Percentiles rank a stretch among this genome's conserved stretches.
Evolutionary conservation across 2,888 invertebrate genomes (phyloP).

Genomic region (Scelioninae gen. 1): DNA sequence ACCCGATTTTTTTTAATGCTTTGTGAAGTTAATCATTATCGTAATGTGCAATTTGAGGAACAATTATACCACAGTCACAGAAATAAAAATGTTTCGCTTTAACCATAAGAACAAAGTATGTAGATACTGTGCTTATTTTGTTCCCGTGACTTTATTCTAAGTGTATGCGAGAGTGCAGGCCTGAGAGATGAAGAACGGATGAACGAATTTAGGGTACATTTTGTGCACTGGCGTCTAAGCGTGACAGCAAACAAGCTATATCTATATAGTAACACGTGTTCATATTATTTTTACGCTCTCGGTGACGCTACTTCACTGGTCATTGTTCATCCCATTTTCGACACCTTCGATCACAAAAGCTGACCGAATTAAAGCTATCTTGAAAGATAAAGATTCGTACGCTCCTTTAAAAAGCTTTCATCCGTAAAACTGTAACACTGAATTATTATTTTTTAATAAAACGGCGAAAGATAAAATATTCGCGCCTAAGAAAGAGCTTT

Average conservation of each 20-base stretch:
- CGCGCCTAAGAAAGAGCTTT: not conserved
- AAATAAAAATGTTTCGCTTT: slow-evolving; percentile 6
- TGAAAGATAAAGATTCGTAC: slow-evolving; percentile 46
- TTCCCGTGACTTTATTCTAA: slow-evolving; percentile 15
- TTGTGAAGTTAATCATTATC: slow-evolving; percentile 18
- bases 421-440: slow-evolving; percentile 30
- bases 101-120: slow-evolving; percentile 14
- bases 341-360: slow-evolving; percentile 49
- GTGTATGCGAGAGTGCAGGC: slow-evolving; percentile 7
- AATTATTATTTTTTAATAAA: slow-evolving; percentile 52
- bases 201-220: slow-evolving; percentile 53
- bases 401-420: slow-evolving; percentile 36
- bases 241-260: slow-evolving; percentile 58
- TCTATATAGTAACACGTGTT: slow-evolving; percentile 56
- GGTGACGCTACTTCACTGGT: slow-evolving; percentile 53
- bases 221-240: slow-evolving; percentile 58
- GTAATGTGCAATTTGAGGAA: too few relatives aligned
- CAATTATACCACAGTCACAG: not conserved
- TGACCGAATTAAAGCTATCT: slow-evolving; percentile 32
- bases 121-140: slow-evolving; percentile 10
- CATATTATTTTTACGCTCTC: slow-evolving; percentile 61
- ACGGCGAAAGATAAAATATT: slow-evolving; percentile 4
- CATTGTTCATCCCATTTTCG: slow-evolving; percentile 59
- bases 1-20: slow-evolving; percentile 14
- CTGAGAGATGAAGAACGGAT: slow-evolving; percentile 31